Evolutionary conservation across 2,797 vertebrate species (phyloP), one percentile per base, ranked within the genome.

Genomic region (Periparus ater): DNA sequence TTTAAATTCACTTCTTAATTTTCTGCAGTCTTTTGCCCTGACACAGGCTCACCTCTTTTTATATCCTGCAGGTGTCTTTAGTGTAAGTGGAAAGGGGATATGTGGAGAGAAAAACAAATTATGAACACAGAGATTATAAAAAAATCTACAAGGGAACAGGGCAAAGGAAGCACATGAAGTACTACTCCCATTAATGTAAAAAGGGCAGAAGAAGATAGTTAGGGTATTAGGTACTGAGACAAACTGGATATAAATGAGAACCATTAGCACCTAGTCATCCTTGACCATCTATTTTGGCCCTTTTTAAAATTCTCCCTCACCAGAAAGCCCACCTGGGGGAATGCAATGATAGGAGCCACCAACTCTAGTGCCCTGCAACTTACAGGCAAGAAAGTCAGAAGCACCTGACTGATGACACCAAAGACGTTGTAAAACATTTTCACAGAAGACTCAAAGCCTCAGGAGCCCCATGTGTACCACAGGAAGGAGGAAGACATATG

Each of bases 11-110:
- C 17, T 67, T 85, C 70, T 78, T 87, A 55, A 4, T 95, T 94
- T 95, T 86, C 85, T 86, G 76, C 40, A 50, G 44, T 42, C 32
- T 81, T 87, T 91, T 93, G 70, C 60, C 32, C 29, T 95, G 85
- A 81, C 82, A 89, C 9, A 42, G 34, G 19, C 36, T 93, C 66
- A 66, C 67, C 55, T 93, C 77, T 53, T 90, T 94, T 92, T 67
- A 63, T 62, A 73, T 14, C 66, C 67, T 84, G 60, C 29, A 81
- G 66, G 20, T 36, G 29, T 68, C 85, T 90, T 58, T 38, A 86
- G 32, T n/a, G 13, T 48, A 55, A 86, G 60, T 55, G 53, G 44
- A 77, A 94, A 76, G 58, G 30, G 78, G 13, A 48, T 10, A 26
- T 0, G 0, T 36, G 26, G 66, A 77, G 30, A 93, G 42, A 76